Evolutionary conservation across 2,113 vertebrate genomes (phyloP).

Genomic region (Cygnus buccinator): DNA sequence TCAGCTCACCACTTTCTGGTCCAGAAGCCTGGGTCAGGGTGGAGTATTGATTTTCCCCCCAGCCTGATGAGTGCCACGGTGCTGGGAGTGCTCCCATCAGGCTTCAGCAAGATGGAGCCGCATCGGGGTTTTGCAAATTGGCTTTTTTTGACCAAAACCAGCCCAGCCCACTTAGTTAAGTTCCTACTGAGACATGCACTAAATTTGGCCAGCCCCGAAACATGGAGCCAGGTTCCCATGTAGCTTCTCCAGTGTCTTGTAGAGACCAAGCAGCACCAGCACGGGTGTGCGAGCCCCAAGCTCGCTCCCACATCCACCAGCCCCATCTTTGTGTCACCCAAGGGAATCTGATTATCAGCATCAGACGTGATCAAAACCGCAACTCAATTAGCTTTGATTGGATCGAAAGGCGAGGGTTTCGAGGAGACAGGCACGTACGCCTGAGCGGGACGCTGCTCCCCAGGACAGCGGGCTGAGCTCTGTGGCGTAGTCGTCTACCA

Average conservation of each 20-base stretch:
- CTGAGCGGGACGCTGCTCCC: fast-evolving
- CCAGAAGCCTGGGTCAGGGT: background rate
- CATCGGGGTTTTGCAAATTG: background rate
- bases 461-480: background rate
- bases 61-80: fast-evolving
- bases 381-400: slow-evolving; percentile 6
- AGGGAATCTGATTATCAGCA: slow-evolving; percentile 18
- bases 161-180: background rate
- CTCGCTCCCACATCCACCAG: background rate
- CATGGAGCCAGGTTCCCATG: fast-evolving
- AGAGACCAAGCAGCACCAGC: background rate
- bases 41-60: background rate
- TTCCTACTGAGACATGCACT: fast-evolving
- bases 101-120: background rate
- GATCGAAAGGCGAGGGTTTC: background rate
- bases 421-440: background rate
- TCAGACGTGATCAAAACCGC: slow-evolving; percentile 47
- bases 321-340: background rate
- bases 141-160: background rate
- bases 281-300: fast-evolving
- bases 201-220: background rate
- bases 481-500: background rate
- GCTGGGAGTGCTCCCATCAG: background rate
- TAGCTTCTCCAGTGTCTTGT: background rate
- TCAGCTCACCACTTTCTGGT: too few relatives aligned